Evolutionary conservation across 2,113 vertebrate genomes (phyloP).

Genomic region (Rhinolophus ferrumequinum): DNA sequence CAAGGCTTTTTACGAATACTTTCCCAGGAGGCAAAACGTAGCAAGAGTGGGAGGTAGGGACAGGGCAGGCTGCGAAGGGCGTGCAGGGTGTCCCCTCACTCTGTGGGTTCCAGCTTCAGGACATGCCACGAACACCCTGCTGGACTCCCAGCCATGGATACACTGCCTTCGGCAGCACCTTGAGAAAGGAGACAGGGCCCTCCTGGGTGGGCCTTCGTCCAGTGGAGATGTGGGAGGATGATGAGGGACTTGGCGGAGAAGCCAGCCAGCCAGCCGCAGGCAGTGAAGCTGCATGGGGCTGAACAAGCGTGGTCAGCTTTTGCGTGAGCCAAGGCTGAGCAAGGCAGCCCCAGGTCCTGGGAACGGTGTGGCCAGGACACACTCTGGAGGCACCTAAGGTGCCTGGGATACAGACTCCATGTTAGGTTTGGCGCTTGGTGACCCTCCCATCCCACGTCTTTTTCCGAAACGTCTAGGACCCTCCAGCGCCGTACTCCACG

Average conservation of each 20-base stretch:
- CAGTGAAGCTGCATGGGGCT: fast-evolving
- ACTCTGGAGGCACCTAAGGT: background rate
- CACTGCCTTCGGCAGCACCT: background rate
- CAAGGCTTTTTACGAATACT: background rate
- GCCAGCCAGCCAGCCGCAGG: too few species aligned
- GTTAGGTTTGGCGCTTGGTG: fast-evolving
- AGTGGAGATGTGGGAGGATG: background rate
- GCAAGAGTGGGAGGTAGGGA: too few species aligned
- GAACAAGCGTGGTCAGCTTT: too few species aligned
- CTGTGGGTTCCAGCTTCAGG: fast-evolving
- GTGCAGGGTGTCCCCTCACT: fast-evolving
- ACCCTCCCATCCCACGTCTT: too few species aligned
- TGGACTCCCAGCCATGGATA: background rate
- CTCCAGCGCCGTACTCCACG: fast-evolving
- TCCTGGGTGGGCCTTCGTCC: background rate
- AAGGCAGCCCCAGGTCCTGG: too few species aligned
- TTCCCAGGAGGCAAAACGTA: background rate
- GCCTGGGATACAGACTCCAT: background rate
- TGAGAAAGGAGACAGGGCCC: background rate
- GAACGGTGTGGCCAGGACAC: background rate
- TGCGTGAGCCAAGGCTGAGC: background rate
- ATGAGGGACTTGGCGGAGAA: too few species aligned
- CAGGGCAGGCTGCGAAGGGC: background rate
- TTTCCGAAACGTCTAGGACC: background rate
- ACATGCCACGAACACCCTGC: background rate